Evolutionary conservation across 2,888 invertebrate species (phyloP), one percentile per base, ranked within the genome.

Genomic region (Heliconius ismenius): DNA sequence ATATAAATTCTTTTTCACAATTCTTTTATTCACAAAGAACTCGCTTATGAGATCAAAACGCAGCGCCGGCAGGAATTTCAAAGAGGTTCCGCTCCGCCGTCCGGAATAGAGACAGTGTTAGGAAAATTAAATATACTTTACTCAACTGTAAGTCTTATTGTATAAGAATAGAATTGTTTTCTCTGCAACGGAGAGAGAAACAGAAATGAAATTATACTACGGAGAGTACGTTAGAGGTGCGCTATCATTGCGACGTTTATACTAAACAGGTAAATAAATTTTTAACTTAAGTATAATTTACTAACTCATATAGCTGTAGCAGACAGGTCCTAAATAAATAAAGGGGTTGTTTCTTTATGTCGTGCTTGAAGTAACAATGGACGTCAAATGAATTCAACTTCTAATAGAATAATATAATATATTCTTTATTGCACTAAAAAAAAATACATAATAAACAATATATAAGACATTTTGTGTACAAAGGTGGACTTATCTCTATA

Each of bases 41-140:
- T 81, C 76, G 81, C 79, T 81, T 80, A 81, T 78, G 79, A 79
- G 81, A 82, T 80, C 80, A 80, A 78, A 81, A 78, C 70, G 79
- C 79, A 79, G 70, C 81, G 79, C 77, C 67, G 83, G 84, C 85
- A 81, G 84, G 84, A 85, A 88, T 90, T 89, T 87, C 87, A 85
- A 86, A 85, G 83, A 86, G 85, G 84, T 85, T 85, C 86, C 79
- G 70, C 76, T 78, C 85, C 87, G 85, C 87, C 87, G 88, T 89
- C 88, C 88, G 87, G 86, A 87, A 89, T 89, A 86, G 86, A 86
- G 84, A 81, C 78, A 81, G 85, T 87, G 85, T 88, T 86, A 84
- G 81, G 83, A 81, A 78, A 82, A 83, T 80, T 73, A 73, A 73
- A 81, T 77, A 75, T 75, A 13, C 11, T 70, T 21, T 76, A 78